Evolutionary conservation across 1,140 invertebrate species (phyloP), one percentile per base, ranked within the genome.

Genomic region (Nasonia vitripennis): DNA sequence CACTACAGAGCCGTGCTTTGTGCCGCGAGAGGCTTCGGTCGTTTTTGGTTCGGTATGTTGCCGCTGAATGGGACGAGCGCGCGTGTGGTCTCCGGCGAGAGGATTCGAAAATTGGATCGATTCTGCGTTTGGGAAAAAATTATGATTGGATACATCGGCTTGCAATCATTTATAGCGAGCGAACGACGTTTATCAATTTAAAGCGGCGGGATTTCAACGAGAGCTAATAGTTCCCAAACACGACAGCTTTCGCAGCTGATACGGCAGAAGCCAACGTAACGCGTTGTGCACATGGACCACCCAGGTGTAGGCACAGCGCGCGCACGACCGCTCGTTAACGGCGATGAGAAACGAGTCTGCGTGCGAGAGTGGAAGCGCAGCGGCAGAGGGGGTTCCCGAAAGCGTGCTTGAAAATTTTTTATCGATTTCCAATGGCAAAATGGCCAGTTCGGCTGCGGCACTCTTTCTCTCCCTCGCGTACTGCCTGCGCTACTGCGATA

Each of bases 181-280:
- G 27, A 27, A 27, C 17, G 3, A 2, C 9, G 10, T 45, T 45
- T 45, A n/a, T 62, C 17, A 62, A 62, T 62, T 62, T 62, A 62
- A 62, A 62, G 17, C 17, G 2, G 51, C 3, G 10, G 51, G 17
- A 17, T 55, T 55, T 55, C 14, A 55, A 55, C 14, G 17, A 12
- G 12, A 12, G 55, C 5, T 62, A 62, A 62, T 62, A 62, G 17
- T 55, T 20, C 14, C 51, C 51, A 20, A 55, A 62, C 55, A 62
- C 55, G 55, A n/a, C 20, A n/a, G 34, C 14, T 74, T 86, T 82
- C 88, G 88, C 92, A 92, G 91, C 92, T 92, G 92, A 93, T 92
- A 90, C 83, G 86, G 9, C 23, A 17, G 17, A n/a, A 7, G 20
- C 27, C 68, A 0, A 12, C 2, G 9, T 11, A 17, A 34, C 10